Evolutionary conservation across 2,888 invertebrate species (phyloP), one percentile per base, ranked within the genome.

Genomic region (Chydorus sphaericus): DNA sequence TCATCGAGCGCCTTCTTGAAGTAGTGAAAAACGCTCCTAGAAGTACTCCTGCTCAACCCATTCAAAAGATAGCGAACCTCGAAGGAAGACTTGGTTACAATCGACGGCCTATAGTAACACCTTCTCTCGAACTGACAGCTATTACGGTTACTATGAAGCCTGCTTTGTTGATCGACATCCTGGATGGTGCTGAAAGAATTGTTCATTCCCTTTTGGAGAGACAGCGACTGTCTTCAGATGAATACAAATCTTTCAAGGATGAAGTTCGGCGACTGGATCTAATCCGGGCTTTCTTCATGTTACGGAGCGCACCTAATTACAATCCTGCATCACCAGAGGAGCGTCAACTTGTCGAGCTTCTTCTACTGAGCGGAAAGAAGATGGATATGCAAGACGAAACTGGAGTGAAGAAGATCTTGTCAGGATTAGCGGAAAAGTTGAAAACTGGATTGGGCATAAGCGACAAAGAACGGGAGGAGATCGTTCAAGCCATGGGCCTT

Each of bases 401-500:
- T 3, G 14, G 3, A 11, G 37, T 57, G 16, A 30, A 36, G 30
- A 20, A 23, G 14, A 37, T 26, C 23, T 52, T 57, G 51, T 20
- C 29, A 58, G 50, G 38, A 16, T 37, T 62, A 39, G 58, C 57
- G 10, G 33, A 38, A 18, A 23, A 52, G 1, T 29, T 60, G 28
- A 30, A 57, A 4, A 55, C 53, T 33, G 62, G 60, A 3, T 54
- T 66, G n/a, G 62, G 59, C 14, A 61, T 76, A 28, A 65, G 69
- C 1, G 68, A 72, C 2, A 60, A 62, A 7, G 80, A 82, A 65
- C 69, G 73, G 38, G 63, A 66, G 20, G 65, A 77, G 69, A 75
- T 83, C 48, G 71, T 80, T 0, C 63, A 66, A 62, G 81, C 80
- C 0, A 72, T 82, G 60, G 75, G 72, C 0, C 63, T 79, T 26